Base-by-base conservation (phyloP, 2,797 vertebrate species). In the Atherinosoma microstoma region DNA sequence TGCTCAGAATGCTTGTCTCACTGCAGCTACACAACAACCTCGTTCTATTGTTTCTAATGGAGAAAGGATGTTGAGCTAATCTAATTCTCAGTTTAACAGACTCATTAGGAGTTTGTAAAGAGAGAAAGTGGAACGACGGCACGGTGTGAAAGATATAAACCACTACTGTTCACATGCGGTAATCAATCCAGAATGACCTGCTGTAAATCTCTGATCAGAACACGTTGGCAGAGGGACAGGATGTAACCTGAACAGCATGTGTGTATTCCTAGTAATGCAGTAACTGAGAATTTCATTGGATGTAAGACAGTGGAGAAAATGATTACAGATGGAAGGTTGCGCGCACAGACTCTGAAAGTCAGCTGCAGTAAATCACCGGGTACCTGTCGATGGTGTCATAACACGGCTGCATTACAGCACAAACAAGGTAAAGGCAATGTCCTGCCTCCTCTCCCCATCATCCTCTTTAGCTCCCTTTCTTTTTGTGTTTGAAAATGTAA, bases 31-130 rank as follows among this genome's bases (percentile, higher is more conserved):
- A 73, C 51, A 36, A 16, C 49, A 75, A 56, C 29, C 27, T 60
- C 65, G 49, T 60, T 64, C 35, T 61, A 67, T 70, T 73, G 75
- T 76, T 68, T 89, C 67, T 87, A 90, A 90, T 89, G 79, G 71
- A 83, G 49, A 81, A 69, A 73, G 79, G 76, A 82, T 85, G 83
- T 73, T 59, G 22, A 36, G 34, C 56, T 73, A 86, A 84, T 84
- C 71, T 79, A 60, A 77, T 56, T 45, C 35, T 70, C 75, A 57
- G 40, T 29, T 71, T 56, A 73, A 84, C 32, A 57, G 56, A 60
- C 60, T 81, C 59, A 70, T 65, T 71, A 42, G 10, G 42, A 81
- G 58, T 60, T 83, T 69, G 73, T 80, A 65, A 80, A 75, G n/a
- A 47, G 36, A 49, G 42, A 75, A 22, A 13, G 6, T 49, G 20